Conservation (phyloP, 1,140 invertebrate species). For the Sarcophaga bullata region DNA sequence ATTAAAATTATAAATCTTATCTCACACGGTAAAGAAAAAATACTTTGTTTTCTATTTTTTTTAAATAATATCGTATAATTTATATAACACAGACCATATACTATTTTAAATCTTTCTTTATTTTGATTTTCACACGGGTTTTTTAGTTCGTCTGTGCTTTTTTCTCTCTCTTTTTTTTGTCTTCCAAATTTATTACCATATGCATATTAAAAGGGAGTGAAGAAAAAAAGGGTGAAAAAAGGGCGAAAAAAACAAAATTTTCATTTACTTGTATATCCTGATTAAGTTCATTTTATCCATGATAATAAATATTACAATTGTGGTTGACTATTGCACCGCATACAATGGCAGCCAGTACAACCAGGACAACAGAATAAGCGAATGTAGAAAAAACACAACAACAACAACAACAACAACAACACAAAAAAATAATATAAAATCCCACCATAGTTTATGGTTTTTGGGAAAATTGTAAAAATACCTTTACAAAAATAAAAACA, state of each 20-base stretch:
- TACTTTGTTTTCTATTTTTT: no score
- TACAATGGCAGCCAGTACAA: no score
- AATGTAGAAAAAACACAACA: not conserved
- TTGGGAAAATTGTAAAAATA: constrained; percentile 1
- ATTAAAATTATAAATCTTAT: no score
- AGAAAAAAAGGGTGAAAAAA: not conserved
- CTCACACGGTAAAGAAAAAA: no score
- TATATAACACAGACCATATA: no score
- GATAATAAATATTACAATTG: constrained; percentile 22
- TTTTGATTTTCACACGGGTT: no score
- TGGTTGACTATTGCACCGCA: not conserved
- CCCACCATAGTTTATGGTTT: constrained; percentile 12
- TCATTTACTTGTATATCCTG: not conserved
- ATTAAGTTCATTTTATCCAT: constrained; percentile 24
- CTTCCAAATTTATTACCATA: not conserved
- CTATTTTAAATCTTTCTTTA: no score
- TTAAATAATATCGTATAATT: no score
- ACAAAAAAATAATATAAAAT: not conserved
- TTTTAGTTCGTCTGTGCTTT: no score
- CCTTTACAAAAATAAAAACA: not conserved
- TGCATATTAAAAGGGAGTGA: not conserved
- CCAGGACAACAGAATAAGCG: no score
- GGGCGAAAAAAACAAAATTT: not conserved
- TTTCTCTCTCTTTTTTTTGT: no score
- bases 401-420: no score